phyloP scores from a whole-genome alignment of 2,888 invertebrate species.

The Criorhina ranunculi region DNA sequence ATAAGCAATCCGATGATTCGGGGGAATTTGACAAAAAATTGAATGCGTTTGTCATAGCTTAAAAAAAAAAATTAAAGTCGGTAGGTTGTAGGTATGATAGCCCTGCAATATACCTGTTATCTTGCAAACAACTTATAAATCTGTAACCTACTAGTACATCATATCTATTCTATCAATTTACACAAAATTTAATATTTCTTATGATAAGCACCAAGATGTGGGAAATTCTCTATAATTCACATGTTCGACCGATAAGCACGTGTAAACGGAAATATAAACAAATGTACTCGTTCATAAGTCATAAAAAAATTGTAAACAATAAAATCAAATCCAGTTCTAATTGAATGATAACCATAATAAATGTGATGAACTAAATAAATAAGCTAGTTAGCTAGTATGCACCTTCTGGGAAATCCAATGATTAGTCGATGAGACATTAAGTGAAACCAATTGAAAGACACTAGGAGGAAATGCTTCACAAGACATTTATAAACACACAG shows the following conservation, averaged over 20 bases:
- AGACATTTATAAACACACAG: no score
- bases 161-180: background rate
- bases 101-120: no score
- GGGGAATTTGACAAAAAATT: no score
- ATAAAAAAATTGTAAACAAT: constrained; percentile 4
- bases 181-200: background rate
- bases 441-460: no score
- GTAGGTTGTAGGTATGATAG: no score
- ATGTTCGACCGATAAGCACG: background rate
- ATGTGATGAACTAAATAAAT: constrained; percentile 4
- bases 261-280: no score
- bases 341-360: background rate
- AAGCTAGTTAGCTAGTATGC: background rate
- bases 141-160: background rate
- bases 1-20: no score
- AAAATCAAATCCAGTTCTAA: constrained; percentile 4
- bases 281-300: no score
- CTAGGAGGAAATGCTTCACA: no score
- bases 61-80: no score
- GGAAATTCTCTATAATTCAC: constrained; percentile 9
- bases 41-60: no score
- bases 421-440: background rate
- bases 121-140: background rate
- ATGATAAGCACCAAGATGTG: background rate
- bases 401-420: constrained; percentile 2